phyloP scores from a whole-genome alignment of 2,888 invertebrate species.

The Thymelicus sylvestris region DNA sequence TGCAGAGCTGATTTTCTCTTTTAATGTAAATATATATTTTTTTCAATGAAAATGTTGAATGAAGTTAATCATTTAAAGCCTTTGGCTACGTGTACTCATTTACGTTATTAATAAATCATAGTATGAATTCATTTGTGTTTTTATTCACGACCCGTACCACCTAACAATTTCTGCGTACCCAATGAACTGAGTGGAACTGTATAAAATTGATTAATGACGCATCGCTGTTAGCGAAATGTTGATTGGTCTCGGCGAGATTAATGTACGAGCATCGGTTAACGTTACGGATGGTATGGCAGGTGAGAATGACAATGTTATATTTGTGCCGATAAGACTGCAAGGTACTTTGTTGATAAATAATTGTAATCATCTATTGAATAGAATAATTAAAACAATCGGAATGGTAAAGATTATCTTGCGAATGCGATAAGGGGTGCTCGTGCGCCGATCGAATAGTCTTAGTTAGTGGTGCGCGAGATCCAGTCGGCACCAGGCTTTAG shows the following conservation, averaged over 20 bases:
- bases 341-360: slow-evolving; percentile 75
- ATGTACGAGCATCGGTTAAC: slow-evolving; percentile 33
- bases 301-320: slow-evolving; percentile 68
- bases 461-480: slow-evolving; percentile 73
- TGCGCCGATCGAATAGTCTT: slow-evolving; percentile 65
- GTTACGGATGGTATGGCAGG: slow-evolving; percentile 54
- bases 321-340: slow-evolving; percentile 77
- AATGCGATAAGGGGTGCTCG: slow-evolving; percentile 70
- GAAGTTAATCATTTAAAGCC: slow-evolving; percentile 83
- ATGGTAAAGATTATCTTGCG: slow-evolving; percentile 74
- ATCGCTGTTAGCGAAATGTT: slow-evolving; percentile 21
- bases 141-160: slow-evolving; percentile 43
- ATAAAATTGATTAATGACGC: slow-evolving; percentile 25
- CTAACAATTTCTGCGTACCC: not conserved
- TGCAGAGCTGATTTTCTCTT: slow-evolving; percentile 78
- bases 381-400: slow-evolving; percentile 83
- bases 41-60: slow-evolving; percentile 80
- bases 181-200: not conserved
- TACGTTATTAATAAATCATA: slow-evolving; percentile 85
- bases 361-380: slow-evolving; percentile 71
- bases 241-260: slow-evolving; percentile 41
- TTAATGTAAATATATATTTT: slow-evolving; percentile 81
- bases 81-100: slow-evolving; percentile 85
- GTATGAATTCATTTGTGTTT: slow-evolving; percentile 70
- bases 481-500: slow-evolving; percentile 49